These are phyloP conservation scores for Clostera curtula DNA, from an alignment of 2,888 invertebrate species.

Conservation along the genomic window DNA sequence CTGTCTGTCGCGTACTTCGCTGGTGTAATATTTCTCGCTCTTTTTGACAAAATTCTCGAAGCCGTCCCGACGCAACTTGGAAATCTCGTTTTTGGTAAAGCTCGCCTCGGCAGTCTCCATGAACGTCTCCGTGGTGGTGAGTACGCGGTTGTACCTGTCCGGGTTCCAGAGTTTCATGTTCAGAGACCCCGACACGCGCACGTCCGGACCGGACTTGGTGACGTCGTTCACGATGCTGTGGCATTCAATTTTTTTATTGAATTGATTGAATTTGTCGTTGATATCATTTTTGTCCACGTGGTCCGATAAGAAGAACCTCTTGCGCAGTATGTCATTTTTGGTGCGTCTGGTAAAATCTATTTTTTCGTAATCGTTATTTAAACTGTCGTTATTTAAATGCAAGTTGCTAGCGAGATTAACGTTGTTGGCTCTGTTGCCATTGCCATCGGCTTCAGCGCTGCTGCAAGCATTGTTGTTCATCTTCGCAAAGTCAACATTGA, in stretches of 20 bases:
- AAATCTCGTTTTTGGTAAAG: conserved; percentile 52
- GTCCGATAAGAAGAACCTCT: conserved; percentile 48
- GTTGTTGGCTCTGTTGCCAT: conserved; percentile 9
- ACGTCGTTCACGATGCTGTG: conserved; percentile 61
- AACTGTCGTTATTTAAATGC: conserved; percentile 6
- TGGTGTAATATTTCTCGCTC: conserved; percentile 64
- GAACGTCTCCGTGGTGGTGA: conserved; percentile 59
- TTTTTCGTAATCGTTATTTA: conserved; percentile 20
- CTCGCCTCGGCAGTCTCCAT: conserved; percentile 55
- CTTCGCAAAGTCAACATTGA: conserved; percentile 42
- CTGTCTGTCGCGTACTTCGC: conserved; percentile 42
- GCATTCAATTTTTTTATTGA: conserved; percentile 58
- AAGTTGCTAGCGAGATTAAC: conserved; percentile 12
- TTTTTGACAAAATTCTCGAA: conserved; percentile 62
- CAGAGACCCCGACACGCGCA: conserved; percentile 54
- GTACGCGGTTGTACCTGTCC: conserved; percentile 55
- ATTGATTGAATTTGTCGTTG: conserved; percentile 49
- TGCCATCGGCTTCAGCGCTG: conserved; percentile 5
- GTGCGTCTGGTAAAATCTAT: conserved; percentile 33
- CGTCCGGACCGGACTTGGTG: conserved; percentile 48
- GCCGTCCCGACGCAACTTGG: conserved; percentile 42
- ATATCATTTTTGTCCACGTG: conserved; percentile 48
- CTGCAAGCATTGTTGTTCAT: conserved; percentile 7
- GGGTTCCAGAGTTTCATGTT: conserved; percentile 61
- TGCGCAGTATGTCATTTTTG: conserved; percentile 54